A percentile compares a stretch with the other conserved stretches of the same genome.
Conservation (phyloP, 2,888 invertebrate genomes). For the Stenodera caucasica region DNA sequence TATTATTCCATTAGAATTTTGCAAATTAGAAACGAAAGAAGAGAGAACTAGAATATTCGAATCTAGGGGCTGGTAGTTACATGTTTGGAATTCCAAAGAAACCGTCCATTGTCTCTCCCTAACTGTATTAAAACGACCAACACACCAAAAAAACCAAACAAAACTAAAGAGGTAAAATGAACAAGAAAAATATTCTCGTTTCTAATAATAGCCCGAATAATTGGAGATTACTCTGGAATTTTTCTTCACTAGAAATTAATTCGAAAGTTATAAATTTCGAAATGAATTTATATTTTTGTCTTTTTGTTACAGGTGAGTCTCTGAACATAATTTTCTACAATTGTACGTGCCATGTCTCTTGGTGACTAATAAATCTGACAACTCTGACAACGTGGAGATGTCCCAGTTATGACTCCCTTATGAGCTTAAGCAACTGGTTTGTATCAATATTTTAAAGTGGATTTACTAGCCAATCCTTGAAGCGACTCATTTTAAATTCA, state of each 20-base stretch:
- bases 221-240: constrained; percentile 5
- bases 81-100: not conserved
- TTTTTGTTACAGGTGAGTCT: constrained; percentile 27
- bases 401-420: constrained; percentile 29
- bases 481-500: not conserved
- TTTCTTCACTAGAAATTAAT: constrained; percentile 14
- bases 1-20: not conserved
- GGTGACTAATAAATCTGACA: constrained; percentile 32
- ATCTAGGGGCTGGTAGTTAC: not conserved
- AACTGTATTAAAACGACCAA: not conserved
- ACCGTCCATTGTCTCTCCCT: not conserved
- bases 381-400: constrained; percentile 25
- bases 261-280: no score
- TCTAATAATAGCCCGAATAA: not conserved
- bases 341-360: constrained; percentile 26
- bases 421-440: constrained; percentile 27
- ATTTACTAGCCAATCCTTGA: constrained; percentile 2
- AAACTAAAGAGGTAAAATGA: no score
- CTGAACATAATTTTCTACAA: constrained; percentile 22
- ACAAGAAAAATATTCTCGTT: no score
- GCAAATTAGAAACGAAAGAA: constrained; percentile 5
- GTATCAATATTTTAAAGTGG: constrained; percentile 8
- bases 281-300: constrained; percentile 10
- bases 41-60: not conserved
- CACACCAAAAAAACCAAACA: no score